Conservation (phyloP, 2,888 invertebrate species). For the Tipula lateralis region DNA sequence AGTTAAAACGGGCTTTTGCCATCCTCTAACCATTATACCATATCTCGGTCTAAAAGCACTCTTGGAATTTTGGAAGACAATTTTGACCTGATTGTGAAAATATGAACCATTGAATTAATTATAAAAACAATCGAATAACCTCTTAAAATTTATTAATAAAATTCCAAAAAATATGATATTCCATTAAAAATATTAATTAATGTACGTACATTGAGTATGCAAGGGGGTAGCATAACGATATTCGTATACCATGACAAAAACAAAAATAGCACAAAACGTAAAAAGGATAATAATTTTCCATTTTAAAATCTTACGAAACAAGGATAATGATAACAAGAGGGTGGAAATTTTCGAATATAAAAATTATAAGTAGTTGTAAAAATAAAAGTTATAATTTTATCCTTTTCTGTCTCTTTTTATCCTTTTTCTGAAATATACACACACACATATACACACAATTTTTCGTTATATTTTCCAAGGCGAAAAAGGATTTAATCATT, state of each 20-base stretch:
- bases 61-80: too few species aligned
- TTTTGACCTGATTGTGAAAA: too few species aligned
- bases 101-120: not conserved
- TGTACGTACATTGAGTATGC: not conserved
- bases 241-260: not conserved
- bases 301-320: not conserved
- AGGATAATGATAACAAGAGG: not conserved
- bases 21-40: too few species aligned
- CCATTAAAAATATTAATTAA: not conserved
- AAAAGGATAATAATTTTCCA: not conserved
- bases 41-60: too few species aligned
- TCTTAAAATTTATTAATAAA: not conserved
- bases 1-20: too few species aligned
- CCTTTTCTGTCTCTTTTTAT: not conserved
- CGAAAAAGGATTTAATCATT: conserved; percentile 20
- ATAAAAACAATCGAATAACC: not conserved
- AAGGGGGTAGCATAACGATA: not conserved
- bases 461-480: not conserved
- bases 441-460: not conserved
- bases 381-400: not conserved
- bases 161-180: not conserved
- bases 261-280: not conserved
- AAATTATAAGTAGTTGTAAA: conserved; percentile 8
- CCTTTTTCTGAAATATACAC: not conserved
- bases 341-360: not conserved